phyloP scores from a whole-genome alignment of 2,113 vertebrate genomes.

The Sylvietta virens region DNA sequence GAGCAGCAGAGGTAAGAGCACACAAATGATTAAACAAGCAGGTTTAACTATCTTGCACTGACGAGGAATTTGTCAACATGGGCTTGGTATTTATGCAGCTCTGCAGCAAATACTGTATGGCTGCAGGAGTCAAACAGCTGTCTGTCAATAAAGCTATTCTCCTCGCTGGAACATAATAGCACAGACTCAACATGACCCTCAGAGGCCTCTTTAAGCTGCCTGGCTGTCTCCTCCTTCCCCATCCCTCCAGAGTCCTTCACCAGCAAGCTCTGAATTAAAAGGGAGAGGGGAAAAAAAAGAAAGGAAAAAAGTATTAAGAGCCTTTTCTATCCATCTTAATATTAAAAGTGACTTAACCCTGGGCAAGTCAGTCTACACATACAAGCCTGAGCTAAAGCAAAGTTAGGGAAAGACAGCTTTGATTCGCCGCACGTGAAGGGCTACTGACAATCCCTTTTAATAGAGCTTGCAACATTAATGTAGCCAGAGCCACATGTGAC shows the following conservation, averaged over 20 bases:
- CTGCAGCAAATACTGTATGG: not conserved
- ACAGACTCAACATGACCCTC: slow-evolving; percentile 48
- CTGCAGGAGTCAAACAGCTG: slow-evolving; percentile 51
- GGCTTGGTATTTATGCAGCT: slow-evolving; percentile 9
- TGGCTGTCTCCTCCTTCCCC: slow-evolving; percentile 53
- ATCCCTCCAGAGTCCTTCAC: slow-evolving; percentile 48
- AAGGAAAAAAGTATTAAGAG: not conserved
- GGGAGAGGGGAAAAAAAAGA: not conserved
- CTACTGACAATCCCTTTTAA: slow-evolving; percentile 36
- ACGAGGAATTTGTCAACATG: slow-evolving; percentile 46
- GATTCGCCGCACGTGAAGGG: not conserved
- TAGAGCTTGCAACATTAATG: slow-evolving; percentile 37
- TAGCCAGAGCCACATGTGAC: slow-evolving; percentile 8
- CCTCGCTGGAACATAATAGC: slow-evolving; percentile 26
- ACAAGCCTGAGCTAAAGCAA: not conserved
- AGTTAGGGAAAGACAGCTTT: slow-evolving; percentile 49
- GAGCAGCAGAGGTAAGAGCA: slow-evolving; percentile 4
- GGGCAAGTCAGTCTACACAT: not conserved
- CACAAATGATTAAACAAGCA: slow-evolving; percentile 51
- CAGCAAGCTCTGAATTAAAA: slow-evolving; percentile 19
- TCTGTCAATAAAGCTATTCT: slow-evolving; percentile 41
- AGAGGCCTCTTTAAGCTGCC: slow-evolving; percentile 54
- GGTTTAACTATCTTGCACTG: slow-evolving; percentile 40
- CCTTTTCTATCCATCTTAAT: slow-evolving; percentile 32
- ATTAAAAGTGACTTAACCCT: slow-evolving; percentile 44